Evolutionary conservation across 2,113 vertebrate genomes (phyloP), one percentile per base, ranked within the genome.

Genomic region (Delphinapterus leucas): DNA sequence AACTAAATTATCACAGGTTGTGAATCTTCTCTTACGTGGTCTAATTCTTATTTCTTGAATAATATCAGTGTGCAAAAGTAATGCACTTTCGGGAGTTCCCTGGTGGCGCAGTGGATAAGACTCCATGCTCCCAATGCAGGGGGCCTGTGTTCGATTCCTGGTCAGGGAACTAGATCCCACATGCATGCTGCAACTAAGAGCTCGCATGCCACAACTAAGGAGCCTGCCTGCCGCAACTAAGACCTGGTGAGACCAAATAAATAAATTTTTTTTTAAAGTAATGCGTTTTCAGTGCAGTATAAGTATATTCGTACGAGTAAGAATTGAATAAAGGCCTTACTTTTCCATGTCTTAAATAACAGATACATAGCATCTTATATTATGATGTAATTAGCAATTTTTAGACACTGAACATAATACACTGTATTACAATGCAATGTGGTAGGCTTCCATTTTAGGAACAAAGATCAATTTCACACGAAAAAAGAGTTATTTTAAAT

Each of bases 401-500:
- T 98, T 96, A 95, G 89, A 63, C 97, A 73, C 76, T 31, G 28
- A 98, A 98, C 97, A 97, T 98, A 98, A 98, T 98, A 95, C 95
- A 98, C 92, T 98, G 97, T 98, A 90, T 98, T 98, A 98, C 90
- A 97, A 97, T 96, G 86, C 28, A 97, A 97, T 86, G 97, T 96
- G 47, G 36, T 36, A 95, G 97, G 95, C 79, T 98, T 97, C 97
- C 94, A 97, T 96, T 97, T 96, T 92, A 97, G 98, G 98, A 98
- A 95, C 93, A 97, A 96, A 98, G 97, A 94, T 97, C 91, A 88
- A 41, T 97, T 98, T 98, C 97, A 98, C 98, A 85, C 95, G 82
- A 97, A 98, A 97, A 97, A 96, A 97, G 26, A 98, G 98, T 98
- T 98, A 98, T 97, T 97, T 97, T 95, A 98, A 97, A 97, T 98